phyloP scores from a whole-genome alignment of 2,113 vertebrate species.

The Fukomys damarensis region DNA sequence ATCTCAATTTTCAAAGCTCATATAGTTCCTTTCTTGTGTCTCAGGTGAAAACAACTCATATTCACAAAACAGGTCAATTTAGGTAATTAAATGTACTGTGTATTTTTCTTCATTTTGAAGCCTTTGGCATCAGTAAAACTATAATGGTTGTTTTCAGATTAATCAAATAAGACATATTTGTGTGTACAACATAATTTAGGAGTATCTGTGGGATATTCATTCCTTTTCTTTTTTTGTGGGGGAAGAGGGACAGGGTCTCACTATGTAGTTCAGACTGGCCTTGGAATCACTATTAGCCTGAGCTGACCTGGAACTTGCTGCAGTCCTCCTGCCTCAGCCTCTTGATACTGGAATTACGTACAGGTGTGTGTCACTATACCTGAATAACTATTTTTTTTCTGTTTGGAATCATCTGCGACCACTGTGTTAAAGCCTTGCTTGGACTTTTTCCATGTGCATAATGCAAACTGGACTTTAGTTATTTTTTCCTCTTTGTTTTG shows the following conservation, averaged over 20 bases:
- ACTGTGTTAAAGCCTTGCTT: not conserved
- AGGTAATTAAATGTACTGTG: not conserved
- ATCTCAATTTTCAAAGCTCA: conserved; percentile 41
- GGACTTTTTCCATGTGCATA: not conserved
- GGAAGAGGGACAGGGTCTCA: not conserved
- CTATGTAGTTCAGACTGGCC: not conserved
- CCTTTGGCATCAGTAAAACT: not conserved
- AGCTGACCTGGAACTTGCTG: not conserved
- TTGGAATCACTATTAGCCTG: not conserved
- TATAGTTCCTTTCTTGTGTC: not conserved
- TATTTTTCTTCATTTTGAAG: conserved; percentile 26
- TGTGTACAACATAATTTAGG: conserved; percentile 13
- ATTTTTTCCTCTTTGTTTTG: conserved; percentile 36
- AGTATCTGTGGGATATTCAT: not conserved
- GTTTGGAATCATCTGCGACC: not conserved
- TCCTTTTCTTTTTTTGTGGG: not conserved
- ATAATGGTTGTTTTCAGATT: not conserved
- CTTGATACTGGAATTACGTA: not conserved
- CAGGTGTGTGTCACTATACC: not conserved
- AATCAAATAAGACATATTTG: not conserved
- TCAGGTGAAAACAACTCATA: conserved; percentile 38
- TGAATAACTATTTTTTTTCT: not conserved
- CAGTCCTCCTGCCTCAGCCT: not conserved
- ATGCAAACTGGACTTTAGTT: not conserved
- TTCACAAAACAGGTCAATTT: not conserved